Evolutionary conservation across 2,113 vertebrate genomes (phyloP).

Genomic region (Eira barbara): DNA sequence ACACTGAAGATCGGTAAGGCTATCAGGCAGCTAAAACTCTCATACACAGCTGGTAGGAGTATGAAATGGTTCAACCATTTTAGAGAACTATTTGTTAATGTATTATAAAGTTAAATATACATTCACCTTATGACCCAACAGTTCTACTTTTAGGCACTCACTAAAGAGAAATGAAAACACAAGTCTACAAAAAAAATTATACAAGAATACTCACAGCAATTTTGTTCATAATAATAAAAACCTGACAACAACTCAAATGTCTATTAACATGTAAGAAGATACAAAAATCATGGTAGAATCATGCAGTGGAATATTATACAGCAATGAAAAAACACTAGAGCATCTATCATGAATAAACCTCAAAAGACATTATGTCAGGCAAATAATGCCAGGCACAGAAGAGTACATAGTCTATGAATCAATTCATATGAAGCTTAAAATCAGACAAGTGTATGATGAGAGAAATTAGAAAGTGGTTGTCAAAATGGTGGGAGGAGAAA

Average conservation of each 20-base stretch:
- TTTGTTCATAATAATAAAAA: background rate
- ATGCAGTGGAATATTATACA: background rate
- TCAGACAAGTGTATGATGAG: background rate
- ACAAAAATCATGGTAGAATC: background rate
- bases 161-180: background rate
- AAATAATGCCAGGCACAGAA: background rate
- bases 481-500: background rate
- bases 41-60: background rate
- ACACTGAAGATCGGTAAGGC: background rate
- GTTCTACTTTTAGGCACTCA: background rate
- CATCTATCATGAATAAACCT: background rate
- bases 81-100: background rate
- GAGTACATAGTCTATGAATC: background rate
- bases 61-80: background rate
- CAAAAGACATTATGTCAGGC: background rate
- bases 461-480: background rate
- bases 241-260: background rate
- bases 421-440: background rate
- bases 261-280: background rate
- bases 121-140: background rate
- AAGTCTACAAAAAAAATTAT: background rate
- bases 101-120: conserved; percentile 6
- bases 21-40: background rate
- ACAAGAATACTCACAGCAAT: background rate
- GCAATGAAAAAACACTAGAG: background rate